phyloP scores from a whole-genome alignment of 2,113 vertebrate genomes.

The Pimephales promelas region DNA sequence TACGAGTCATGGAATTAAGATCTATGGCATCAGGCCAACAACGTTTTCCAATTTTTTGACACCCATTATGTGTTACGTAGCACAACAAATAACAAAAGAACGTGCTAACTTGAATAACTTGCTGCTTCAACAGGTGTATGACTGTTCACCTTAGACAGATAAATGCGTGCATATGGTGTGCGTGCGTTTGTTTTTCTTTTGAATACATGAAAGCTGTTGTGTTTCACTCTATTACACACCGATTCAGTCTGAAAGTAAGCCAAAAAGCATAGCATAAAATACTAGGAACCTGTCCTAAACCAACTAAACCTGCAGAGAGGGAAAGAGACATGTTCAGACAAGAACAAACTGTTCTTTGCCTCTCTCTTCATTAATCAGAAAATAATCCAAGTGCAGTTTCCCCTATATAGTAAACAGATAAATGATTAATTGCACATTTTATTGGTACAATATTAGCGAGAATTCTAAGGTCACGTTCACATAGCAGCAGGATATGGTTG shows the following conservation, averaged over 20 bases:
- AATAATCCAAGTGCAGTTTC: background rate
- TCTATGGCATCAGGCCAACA: background rate
- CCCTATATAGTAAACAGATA: background rate
- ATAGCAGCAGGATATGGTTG: no score
- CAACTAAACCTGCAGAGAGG: background rate
- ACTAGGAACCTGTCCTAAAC: slow-evolving; percentile 2
- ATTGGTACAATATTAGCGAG: background rate
- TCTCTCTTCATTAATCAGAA: background rate
- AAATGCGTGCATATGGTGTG: background rate
- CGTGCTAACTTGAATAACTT: slow-evolving; percentile 9
- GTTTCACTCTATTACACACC: slow-evolving; percentile 15
- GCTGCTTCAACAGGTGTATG: slow-evolving; percentile 13
- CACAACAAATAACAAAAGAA: background rate
- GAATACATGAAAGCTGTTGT: background rate
- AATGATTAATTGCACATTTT: background rate
- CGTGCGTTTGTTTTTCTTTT: background rate
- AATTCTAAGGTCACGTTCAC: no score
- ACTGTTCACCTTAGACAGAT: background rate
- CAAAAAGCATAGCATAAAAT: background rate
- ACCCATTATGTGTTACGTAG: background rate
- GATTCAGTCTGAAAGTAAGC: slow-evolving; percentile 7
- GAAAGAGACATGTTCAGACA: slow-evolving; percentile 17
- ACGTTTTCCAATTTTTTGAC: background rate
- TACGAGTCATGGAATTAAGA: slow-evolving; percentile 1
- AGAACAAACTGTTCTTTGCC: background rate